A percentile compares a stretch with the other conserved stretches of the same genome.
phyloP scores from a whole-genome alignment of 2,113 vertebrate species.

The Sinocyclocheilus anshuiensis region DNA sequence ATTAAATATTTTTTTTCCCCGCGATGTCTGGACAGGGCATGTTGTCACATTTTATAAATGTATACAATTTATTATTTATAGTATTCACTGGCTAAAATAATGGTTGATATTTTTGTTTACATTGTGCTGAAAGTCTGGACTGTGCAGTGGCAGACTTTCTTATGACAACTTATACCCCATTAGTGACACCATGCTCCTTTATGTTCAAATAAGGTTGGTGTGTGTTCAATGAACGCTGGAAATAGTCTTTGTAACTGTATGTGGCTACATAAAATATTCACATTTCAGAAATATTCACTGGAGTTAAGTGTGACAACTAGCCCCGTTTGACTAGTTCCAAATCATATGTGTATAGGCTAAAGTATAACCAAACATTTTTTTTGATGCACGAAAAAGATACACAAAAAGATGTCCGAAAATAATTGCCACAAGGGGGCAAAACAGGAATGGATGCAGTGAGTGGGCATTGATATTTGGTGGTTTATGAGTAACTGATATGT shows the following conservation, averaged over 20 bases:
- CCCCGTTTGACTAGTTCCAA: too few relatives aligned
- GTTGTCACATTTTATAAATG: not conserved
- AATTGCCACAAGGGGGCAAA: conserved; percentile 13
- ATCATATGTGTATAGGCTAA: too few relatives aligned
- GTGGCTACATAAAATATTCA: not conserved
- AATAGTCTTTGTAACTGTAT: not conserved
- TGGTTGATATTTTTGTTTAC: not conserved
- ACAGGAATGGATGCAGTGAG: not conserved
- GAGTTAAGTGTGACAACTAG: too few relatives aligned
- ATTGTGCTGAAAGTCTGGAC: too few relatives aligned
- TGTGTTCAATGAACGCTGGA: too few relatives aligned
- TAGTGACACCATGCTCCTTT: too few relatives aligned
- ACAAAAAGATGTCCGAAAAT: not conserved
- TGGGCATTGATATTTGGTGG: not conserved
- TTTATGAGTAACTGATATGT: not conserved
- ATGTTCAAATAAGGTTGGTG: not conserved
- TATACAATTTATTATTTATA: not conserved
- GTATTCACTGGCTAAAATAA: not conserved
- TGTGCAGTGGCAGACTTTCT: too few relatives aligned
- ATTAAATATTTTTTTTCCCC: too few relatives aligned
- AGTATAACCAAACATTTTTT: not conserved
- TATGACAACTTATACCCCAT: not conserved
- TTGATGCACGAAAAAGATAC: not conserved
- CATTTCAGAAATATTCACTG: not conserved
- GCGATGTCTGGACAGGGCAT: not conserved